Evolutionary conservation across 1,140 invertebrate species (phyloP).

Genomic region (Cryptotermes secundus): DNA sequence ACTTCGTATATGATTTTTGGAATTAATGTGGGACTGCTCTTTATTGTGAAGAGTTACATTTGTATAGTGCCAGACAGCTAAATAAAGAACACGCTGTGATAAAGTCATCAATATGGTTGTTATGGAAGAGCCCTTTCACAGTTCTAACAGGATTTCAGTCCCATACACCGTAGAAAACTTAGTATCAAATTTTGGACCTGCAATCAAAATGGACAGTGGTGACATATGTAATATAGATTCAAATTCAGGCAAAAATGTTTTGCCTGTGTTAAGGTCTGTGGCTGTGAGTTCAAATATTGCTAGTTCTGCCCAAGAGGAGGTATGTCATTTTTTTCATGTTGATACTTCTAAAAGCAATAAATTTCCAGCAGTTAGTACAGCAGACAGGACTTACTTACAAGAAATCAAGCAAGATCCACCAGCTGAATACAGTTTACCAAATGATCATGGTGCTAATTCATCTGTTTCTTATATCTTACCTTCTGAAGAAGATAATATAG

Average conservation of each 20-base stretch:
- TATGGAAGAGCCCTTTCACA: background rate
- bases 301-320: constrained; percentile 26
- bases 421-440: background rate
- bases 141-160: background rate
- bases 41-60: background rate
- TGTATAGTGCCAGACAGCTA: background rate
- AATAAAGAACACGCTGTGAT: background rate
- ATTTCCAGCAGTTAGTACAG: background rate
- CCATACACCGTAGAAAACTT: background rate
- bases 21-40: background rate
- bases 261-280: constrained; percentile 22
- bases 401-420: background rate
- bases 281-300: constrained; percentile 34
- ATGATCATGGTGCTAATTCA: background rate
- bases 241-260: background rate
- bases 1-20: constrained; percentile 21
- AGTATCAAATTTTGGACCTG: background rate
- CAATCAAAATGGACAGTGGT: background rate
- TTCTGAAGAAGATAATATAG: constrained; percentile 29
- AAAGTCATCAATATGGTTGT: constrained; percentile 28
- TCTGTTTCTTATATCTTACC: constrained; percentile 34
- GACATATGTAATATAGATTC: background rate
- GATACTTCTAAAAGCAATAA: constrained; percentile 21
- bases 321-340: constrained; percentile 29
- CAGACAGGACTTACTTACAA: background rate